Conservation (phyloP, 2,888 invertebrate genomes). For the Volucella inanis region DNA sequence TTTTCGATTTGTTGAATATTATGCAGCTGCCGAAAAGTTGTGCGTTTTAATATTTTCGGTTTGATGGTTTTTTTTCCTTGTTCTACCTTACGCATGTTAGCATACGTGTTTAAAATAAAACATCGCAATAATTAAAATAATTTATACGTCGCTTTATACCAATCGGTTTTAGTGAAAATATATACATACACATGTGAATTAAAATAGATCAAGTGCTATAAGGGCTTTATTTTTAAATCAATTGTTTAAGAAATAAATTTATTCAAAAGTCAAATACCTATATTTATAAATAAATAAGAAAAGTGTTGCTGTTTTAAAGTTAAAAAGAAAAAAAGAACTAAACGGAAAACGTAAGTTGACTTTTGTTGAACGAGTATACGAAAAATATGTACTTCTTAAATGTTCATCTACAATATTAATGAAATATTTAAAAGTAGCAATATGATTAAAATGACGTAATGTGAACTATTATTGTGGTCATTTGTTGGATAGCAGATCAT, state of each 20-base stretch:
- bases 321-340: conserved; percentile 12
- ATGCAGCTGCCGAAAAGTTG: conserved; percentile 57
- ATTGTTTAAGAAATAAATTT: neutral
- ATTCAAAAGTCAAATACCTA: conserved; percentile 8
- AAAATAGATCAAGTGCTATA: too few relatives aligned
- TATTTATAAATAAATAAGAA: neutral
- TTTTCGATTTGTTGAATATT: conserved; percentile 56
- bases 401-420: conserved; percentile 57
- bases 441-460: conserved; percentile 68
- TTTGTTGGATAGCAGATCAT: conserved; percentile 49
- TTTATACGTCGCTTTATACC: conserved; percentile 6
- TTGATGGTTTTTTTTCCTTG: conserved; percentile 17
- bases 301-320: neutral
- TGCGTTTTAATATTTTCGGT: conserved; percentile 43
- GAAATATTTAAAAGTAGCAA: conserved; percentile 58
- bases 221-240: too few relatives aligned
- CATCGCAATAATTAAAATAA: conserved; percentile 2
- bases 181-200: too few relatives aligned
- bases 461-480: conserved; percentile 60
- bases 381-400: conserved; percentile 30
- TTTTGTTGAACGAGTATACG: conserved; percentile 14
- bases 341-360: conserved; percentile 62
- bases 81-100: conserved; percentile 32
- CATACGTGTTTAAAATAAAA: conserved; percentile 19
- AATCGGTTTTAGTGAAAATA: conserved; percentile 9